A percentile compares a stretch with the other conserved stretches of the same genome.
Evolutionary conservation across 2,113 vertebrate genomes (phyloP).

Genomic region (Scatophagus argus): DNA sequence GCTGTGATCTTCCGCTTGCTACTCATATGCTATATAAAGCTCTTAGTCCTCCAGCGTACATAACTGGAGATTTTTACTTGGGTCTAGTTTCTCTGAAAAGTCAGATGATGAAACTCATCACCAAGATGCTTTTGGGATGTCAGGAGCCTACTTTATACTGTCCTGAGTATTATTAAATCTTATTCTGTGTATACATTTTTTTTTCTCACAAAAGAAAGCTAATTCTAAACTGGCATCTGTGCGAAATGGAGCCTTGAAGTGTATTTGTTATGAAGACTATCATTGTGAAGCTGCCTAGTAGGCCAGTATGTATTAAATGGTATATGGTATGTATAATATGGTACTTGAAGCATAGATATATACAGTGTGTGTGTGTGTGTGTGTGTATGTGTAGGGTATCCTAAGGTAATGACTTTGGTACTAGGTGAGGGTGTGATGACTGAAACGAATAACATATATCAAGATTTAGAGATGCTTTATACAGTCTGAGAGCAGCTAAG

Average conservation of each 20-base stretch:
- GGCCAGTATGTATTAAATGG: conserved; percentile 66
- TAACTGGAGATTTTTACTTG: conserved; percentile 36
- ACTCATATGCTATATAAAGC: conserved; percentile 43
- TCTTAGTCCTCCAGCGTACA: conserved; percentile 32
- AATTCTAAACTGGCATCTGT: conserved; percentile 33
- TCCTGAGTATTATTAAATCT: conserved; percentile 36
- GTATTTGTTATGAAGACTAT: conserved; percentile 71
- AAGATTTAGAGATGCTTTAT: conserved; percentile 74
- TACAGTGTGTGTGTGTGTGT: conserved; percentile 22
- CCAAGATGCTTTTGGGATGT: conserved; percentile 17
- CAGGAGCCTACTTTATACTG: conserved; percentile 24
- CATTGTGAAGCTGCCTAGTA: conserved; percentile 71
- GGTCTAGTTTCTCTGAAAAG: conserved; percentile 26
- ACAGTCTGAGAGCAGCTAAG: conserved; percentile 64
- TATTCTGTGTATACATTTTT: conserved; percentile 16
- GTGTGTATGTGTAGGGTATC: conserved; percentile 20
- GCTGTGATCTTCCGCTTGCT: conserved; percentile 49
- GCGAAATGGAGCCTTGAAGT: conserved; percentile 62
- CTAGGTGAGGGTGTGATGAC: conserved; percentile 58
- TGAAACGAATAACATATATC: conserved; percentile 43
- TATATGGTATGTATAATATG: conserved; percentile 65
- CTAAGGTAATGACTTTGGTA: conserved; percentile 67
- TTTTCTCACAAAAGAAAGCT: conserved; percentile 20
- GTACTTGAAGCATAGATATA: conserved; percentile 74
- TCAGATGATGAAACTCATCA: conserved; percentile 5